phyloP scores from a whole-genome alignment of 64 coral and sea anemone genomes.

The Astreopora myriophthalma region DNA sequence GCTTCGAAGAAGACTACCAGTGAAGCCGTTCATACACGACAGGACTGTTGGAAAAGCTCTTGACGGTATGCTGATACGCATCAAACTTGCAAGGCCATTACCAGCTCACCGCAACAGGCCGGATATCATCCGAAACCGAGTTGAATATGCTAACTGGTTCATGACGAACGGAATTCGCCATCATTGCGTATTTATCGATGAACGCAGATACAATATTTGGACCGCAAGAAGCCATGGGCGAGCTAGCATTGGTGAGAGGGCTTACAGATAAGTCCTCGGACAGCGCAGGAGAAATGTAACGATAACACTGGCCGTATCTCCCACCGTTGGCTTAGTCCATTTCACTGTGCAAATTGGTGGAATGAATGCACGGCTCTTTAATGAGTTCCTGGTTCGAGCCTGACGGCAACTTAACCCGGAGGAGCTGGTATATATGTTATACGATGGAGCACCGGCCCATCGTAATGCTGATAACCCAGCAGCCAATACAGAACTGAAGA shows the following conservation, averaged over 20 bases:
- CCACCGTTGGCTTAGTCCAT: neutral
- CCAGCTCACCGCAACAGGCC: conserved; percentile 23
- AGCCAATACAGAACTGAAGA: conserved; percentile 45
- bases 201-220: no score
- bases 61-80: neutral
- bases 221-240: conserved; percentile 1
- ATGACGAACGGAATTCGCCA: neutral
- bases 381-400: conserved; percentile 27
- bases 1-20: conserved; percentile 2
- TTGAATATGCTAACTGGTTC: conserved; percentile 23
- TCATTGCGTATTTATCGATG: conserved; percentile 15
- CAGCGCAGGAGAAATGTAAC: neutral
- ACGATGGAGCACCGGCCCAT: conserved; percentile 46
- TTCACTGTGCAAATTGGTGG: conserved; percentile 1
- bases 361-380: conserved; percentile 40
- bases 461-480: neutral
- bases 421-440: conserved; percentile 2
- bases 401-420: conserved; percentile 41
- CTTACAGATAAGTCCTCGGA: neutral
- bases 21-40: neutral
- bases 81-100: conserved; percentile 10
- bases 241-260: neutral
- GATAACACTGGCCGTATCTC: neutral
- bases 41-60: neutral
- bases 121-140: neutral